Evolutionary conservation across 2,797 vertebrate species (phyloP).

Genomic region (Ctenopoma kingsleyae): DNA sequence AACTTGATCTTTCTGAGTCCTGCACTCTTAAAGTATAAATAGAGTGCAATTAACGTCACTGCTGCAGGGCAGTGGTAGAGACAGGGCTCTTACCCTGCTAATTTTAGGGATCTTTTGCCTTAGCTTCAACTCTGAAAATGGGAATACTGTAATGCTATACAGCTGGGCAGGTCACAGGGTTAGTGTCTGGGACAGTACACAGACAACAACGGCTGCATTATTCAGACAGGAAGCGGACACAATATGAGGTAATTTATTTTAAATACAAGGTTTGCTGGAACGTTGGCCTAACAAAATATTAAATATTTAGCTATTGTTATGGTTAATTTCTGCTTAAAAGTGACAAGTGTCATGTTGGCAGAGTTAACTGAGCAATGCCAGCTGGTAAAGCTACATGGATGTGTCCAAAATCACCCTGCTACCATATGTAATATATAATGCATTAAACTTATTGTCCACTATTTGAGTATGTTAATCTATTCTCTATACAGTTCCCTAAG

Average conservation of each 20-base stretch:
- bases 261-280: not conserved
- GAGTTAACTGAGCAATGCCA: not conserved
- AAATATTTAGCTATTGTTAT: constrained; percentile 5
- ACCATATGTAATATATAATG: not conserved
- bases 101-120: constrained; percentile 80
- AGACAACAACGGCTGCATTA: constrained; percentile 52
- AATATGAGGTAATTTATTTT: not conserved
- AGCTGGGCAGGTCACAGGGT: constrained; percentile 56
- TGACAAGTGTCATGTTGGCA: constrained; percentile 11
- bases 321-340: not conserved
- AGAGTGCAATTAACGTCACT: constrained; percentile 81
- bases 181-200: constrained; percentile 36
- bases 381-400: constrained; percentile 11
- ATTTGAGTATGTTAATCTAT: not conserved
- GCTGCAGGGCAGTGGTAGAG: constrained; percentile 75
- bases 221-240: constrained; percentile 26
- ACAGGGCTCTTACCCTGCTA: constrained; percentile 78
- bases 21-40: constrained; percentile 81
- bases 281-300: constrained; percentile 9
- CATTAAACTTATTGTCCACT: not conserved
- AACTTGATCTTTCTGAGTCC: constrained; percentile 81
- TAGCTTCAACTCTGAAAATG: constrained; percentile 72
- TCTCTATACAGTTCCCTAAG: no score
- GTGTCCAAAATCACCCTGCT: not conserved
- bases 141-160: constrained; percentile 72